Percentiles rank a stretch among this genome's conserved stretches.
Conservation (phyloP, 2,888 invertebrate species). For the Coecobrya sp. region DNA sequence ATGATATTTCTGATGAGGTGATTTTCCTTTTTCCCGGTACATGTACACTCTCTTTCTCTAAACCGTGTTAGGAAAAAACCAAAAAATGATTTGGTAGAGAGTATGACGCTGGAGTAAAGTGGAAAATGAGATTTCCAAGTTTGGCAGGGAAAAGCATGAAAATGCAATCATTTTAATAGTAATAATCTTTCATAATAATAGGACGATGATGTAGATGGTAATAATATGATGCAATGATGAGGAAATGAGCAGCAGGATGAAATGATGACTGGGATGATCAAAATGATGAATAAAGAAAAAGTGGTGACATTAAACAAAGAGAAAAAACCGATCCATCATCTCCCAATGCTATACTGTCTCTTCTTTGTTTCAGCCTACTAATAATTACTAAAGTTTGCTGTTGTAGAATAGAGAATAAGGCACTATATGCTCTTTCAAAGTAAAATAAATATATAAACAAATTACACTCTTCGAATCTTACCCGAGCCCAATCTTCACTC, state of each 20-base stretch:
- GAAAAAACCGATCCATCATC: conserved; percentile 76
- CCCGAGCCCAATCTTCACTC: conserved; percentile 1
- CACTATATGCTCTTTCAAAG: no score
- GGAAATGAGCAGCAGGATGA: conserved; percentile 20
- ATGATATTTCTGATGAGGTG: conserved; percentile 53
- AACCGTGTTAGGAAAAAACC: background rate
- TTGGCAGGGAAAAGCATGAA: conserved; percentile 51
- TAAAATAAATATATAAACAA: no score
- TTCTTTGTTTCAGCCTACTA: conserved; percentile 6
- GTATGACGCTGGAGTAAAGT: conserved; percentile 5
- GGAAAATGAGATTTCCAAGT: conserved; percentile 63
- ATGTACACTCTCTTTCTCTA: background rate
- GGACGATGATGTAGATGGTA: conserved; percentile 22
- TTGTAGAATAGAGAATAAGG: background rate
- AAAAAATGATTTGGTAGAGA: conserved; percentile 7
- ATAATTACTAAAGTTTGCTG: background rate
- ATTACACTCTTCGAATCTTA: background rate
- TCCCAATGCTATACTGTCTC: background rate
- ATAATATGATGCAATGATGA: conserved; percentile 30
- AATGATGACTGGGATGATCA: background rate
- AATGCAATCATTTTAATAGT: conserved; percentile 76
- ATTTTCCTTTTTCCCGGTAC: conserved; percentile 52
- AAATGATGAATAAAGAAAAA: conserved; percentile 43
- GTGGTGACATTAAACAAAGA: conserved; percentile 51
- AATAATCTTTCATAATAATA: conserved; percentile 39